Evolutionary conservation across 2,113 vertebrate species (phyloP), one percentile per base, ranked within the genome.

Genomic region (Anolis carolinensis): DNA sequence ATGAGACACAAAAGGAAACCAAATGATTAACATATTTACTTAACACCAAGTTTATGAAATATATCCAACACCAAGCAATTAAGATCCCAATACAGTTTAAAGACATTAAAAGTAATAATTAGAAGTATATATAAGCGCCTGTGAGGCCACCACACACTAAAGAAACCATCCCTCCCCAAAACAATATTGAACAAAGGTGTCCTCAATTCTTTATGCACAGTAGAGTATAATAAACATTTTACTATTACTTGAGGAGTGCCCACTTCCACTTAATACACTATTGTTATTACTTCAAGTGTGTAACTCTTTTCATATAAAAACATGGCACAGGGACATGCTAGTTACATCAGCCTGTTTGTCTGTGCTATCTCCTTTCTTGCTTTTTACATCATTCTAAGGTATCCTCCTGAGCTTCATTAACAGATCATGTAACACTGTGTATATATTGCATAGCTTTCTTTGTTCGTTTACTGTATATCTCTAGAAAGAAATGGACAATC

Each of bases 331-430:
- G 80, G 4, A 5, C 88, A 85, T 63, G 59, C 52, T 59, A 79
- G 74, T 97, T 97, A 95, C 96, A 96, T 97, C 96, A 96, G 94
- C 94, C 81, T 55, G 4, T 86, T 84, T 95, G 93, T 82, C 0
- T 9, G 92, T 0, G 92, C 85, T 62, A 83, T 86, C 85, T 89
- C n/a, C 95, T 96, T 96, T 93, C 95, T 86, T 74, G 91, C 87
- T 86, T 90, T 97, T 96, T 97, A 95, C 95, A 96, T 96, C 95
- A 96, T 93, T 88, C 92, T 50, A 44, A 48, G 36, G 30, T 91
- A 92, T 79, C 89, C 95, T 88, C 95, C 5, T 0, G 92, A 93
- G 94, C 86, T 91, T 92, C 95, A 96, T 93, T 93, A 94, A 79
- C 13, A 92, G 55, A 77, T 81, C 84, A 14, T 79, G 89, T 92